Conservation (phyloP, 2,113 vertebrate genomes). For the Psittacus erithacus region DNA sequence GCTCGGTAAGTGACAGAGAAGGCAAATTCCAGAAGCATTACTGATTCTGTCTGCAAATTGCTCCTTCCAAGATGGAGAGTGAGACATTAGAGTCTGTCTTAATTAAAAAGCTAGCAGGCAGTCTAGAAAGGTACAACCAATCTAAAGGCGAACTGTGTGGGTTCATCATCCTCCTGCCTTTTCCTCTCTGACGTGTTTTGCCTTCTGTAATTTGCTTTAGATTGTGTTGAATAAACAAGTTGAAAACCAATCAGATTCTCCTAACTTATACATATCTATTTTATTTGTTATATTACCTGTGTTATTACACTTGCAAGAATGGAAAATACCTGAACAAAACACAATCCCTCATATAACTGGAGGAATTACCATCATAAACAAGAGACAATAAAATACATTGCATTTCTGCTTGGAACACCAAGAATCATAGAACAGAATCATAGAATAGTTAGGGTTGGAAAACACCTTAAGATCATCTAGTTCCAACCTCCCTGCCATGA, state of each 20-base stretch:
- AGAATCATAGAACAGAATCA: background rate
- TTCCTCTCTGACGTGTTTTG: background rate
- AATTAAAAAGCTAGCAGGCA: background rate
- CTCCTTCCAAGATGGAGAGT: background rate
- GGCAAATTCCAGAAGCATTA: background rate
- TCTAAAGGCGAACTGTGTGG: background rate
- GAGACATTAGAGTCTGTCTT: background rate
- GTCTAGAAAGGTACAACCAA: background rate
- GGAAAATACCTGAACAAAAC: background rate
- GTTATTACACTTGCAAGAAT: background rate
- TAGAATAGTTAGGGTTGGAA: too few species aligned
- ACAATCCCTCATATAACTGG: background rate
- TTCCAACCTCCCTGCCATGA: too few species aligned
- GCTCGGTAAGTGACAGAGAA: background rate
- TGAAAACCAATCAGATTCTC: background rate
- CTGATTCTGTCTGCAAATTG: background rate
- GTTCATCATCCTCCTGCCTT: background rate
- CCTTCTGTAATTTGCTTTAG: background rate
- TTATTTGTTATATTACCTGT: background rate
- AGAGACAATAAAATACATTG: background rate
- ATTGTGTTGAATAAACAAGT: background rate
- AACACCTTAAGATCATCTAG: too few species aligned
- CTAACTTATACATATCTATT: background rate
- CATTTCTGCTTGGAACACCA: background rate
- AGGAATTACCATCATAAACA: background rate